Conservation (phyloP, 2,797 vertebrate genomes). For the Oreonectes daqikongensis region DNA sequence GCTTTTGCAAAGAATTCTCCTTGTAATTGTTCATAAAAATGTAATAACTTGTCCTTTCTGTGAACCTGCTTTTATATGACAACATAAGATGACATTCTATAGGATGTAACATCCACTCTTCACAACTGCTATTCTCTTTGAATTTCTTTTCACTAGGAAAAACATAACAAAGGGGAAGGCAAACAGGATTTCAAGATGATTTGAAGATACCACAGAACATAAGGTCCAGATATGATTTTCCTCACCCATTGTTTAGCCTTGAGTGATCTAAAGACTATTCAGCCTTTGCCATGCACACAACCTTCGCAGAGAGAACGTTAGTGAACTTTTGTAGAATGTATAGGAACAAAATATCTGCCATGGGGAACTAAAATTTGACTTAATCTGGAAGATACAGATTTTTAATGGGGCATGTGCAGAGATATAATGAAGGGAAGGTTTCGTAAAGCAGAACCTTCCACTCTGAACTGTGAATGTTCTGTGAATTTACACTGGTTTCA, state of each 20-base stretch:
- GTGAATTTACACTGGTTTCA: neutral
- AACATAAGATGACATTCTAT: neutral
- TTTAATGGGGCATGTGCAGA: constrained; percentile 2
- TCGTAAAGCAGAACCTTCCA: neutral
- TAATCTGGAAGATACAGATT: neutral
- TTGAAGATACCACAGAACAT: too few species aligned
- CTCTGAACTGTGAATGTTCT: constrained; percentile 15
- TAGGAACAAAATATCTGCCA: neutral
- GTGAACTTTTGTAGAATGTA: neutral
- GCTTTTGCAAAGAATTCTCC: neutral
- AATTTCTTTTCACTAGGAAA: neutral
- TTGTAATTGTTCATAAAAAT: neutral
- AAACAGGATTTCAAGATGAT: neutral
- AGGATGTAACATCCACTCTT: too few species aligned
- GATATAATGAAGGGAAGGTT: constrained; percentile 23
- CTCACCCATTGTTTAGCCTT: neutral
- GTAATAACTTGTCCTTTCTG: neutral
- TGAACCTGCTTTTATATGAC: neutral
- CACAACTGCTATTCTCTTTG: neutral
- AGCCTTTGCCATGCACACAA: neutral
- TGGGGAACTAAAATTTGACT: neutral
- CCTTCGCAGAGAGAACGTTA: constrained; percentile 1
- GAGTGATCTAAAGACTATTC: neutral
- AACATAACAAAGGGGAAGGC: neutral
- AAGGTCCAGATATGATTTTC: neutral